Percentiles rank a stretch among this genome's conserved stretches.
These are phyloP conservation scores for Caenorhabditis sp. DNA, from an alignment of 2,888 invertebrate species.

Conservation along the genomic window DNA sequence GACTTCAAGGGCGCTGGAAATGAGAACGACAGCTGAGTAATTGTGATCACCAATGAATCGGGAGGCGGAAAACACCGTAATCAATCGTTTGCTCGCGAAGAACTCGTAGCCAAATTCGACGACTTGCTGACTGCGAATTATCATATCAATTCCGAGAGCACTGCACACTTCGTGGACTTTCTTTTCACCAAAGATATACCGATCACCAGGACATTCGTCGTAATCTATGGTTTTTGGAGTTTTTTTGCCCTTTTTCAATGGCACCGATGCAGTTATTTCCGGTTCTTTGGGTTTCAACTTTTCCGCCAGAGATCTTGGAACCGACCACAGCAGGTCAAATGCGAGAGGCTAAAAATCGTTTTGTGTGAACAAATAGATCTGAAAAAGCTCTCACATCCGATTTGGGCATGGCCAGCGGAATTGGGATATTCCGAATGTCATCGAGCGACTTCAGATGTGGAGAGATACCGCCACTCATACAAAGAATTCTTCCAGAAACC, in stretches of 20 bases:
- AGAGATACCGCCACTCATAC: conserved; percentile 85
- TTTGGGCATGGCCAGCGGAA: conserved; percentile 64
- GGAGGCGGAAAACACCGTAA: conserved; percentile 77
- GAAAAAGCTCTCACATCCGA: conserved; percentile 19
- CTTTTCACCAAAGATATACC: conserved; percentile 72
- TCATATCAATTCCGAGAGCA: conserved; percentile 64
- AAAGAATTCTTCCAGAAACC: conserved; percentile 90
- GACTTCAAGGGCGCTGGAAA: conserved; percentile 62
- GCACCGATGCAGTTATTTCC: conserved; percentile 60
- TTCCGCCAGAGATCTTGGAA: conserved; percentile 65
- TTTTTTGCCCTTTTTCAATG: too few species aligned
- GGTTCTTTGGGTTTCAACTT: conserved; percentile 60
- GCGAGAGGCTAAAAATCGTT: conserved; percentile 56
- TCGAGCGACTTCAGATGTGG: conserved; percentile 72
- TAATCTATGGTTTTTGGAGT: too few species aligned
- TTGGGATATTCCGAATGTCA: conserved; percentile 72
- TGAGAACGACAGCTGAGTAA: conserved; percentile 73
- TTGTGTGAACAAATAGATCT: too few species aligned
- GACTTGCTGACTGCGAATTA: conserved; percentile 34
- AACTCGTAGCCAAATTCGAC: conserved; percentile 71
- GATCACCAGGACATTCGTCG: too few species aligned
- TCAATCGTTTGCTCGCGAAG: conserved; percentile 66
- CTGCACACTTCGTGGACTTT: conserved; percentile 67
- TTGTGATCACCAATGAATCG: conserved; percentile 75
- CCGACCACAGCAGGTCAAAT: conserved; percentile 76